Percentiles rank a stretch among this genome's conserved stretches.
phyloP scores from a whole-genome alignment of 2,113 vertebrate genomes.

The Axis porcinus region DNA sequence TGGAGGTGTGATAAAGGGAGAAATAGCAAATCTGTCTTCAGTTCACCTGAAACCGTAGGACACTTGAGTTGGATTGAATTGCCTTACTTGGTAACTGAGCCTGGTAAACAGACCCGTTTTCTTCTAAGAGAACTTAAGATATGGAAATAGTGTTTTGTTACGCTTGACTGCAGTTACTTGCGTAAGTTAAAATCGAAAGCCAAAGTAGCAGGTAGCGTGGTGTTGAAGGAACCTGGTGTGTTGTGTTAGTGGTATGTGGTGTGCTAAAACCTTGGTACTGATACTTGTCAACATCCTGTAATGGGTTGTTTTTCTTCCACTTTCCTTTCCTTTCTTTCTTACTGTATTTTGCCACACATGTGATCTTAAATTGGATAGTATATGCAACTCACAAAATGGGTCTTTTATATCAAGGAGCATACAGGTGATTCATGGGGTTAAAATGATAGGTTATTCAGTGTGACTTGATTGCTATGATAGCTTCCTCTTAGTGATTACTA shows the following conservation, averaged over 20 bases:
- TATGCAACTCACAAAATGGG: constrained; percentile 17
- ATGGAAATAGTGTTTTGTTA: constrained; percentile 21
- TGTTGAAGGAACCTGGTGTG: neutral
- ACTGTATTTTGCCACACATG: constrained; percentile 41
- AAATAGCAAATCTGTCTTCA: neutral
- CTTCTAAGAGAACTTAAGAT: neutral
- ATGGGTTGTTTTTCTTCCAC: constrained; percentile 54
- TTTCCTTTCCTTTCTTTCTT: constrained; percentile 35
- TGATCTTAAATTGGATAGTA: constrained; percentile 8
- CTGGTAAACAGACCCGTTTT: neutral
- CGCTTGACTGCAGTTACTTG: neutral
- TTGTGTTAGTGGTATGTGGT: constrained; percentile 43
- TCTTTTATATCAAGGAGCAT: neutral
- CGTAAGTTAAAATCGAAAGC: constrained; percentile 37
- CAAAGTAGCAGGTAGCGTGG: constrained; percentile 36
- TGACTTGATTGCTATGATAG: neutral
- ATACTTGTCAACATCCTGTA: constrained; percentile 71
- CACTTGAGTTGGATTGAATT: constrained; percentile 16
- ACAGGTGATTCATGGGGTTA: neutral
- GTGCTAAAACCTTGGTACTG: constrained; percentile 30
- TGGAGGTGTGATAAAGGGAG: neutral
- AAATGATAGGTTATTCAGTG: neutral
- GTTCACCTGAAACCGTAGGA: constrained; percentile 24
- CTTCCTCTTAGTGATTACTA: neutral
- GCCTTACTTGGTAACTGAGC: constrained; percentile 13